These are phyloP conservation scores for Phrynocephalus versicolor DNA, from an alignment of 2,113 vertebrate genomes.

Conservation along the genomic window DNA sequence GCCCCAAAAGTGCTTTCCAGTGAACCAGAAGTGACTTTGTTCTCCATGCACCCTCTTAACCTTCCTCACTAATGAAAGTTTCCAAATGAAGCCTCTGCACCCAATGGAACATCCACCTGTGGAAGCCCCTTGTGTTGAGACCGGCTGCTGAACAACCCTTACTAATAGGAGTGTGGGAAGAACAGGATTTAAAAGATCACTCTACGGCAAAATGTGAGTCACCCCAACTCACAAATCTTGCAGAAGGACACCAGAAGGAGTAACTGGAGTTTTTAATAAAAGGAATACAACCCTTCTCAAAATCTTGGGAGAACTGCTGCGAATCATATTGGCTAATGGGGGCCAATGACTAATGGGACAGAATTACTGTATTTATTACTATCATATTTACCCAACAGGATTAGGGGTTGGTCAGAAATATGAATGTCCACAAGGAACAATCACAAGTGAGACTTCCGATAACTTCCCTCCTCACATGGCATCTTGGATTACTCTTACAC, in stretches of 20 bases:
- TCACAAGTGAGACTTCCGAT: neutral
- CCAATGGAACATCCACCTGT: constrained; percentile 53
- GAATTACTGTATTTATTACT: neutral
- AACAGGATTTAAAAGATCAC: neutral
- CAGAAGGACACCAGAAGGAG: neutral
- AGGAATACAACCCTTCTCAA: neutral
- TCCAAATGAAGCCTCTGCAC: constrained; percentile 48
- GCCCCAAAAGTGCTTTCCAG: no score
- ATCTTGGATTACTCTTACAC: neutral
- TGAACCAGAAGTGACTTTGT: constrained; percentile 35
- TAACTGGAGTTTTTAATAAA: neutral
- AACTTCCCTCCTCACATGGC: neutral
- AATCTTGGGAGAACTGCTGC: neutral
- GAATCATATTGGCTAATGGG: neutral
- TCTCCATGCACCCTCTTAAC: constrained; percentile 40
- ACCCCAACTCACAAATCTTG: neutral
- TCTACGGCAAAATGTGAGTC: neutral
- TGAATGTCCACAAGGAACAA: neutral
- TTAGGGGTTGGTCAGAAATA: neutral
- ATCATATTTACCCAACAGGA: neutral
- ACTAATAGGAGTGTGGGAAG: neutral
- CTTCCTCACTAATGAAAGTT: constrained; percentile 48
- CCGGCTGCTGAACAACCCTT: neutral
- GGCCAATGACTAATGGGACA: neutral
- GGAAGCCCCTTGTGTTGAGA: constrained; percentile 27